Base-by-base conservation (phyloP, 1,140 invertebrate species). In the Drosophila carrolli region DNA sequence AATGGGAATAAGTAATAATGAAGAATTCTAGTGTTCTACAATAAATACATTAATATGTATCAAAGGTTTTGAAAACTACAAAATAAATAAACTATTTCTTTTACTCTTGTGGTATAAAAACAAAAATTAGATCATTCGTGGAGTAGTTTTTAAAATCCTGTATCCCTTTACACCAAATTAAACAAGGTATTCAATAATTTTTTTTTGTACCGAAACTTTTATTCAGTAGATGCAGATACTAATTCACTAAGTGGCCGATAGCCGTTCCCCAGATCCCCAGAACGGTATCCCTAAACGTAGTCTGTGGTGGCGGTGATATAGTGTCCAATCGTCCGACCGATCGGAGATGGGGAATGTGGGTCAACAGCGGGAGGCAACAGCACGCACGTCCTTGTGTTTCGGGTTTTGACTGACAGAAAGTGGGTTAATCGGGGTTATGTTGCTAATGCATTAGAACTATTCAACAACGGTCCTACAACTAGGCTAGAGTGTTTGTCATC, bases 131-230 rank as follows among this genome's bases (percentile, higher is more conserved):
- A 8, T 32, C 29, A 8, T 32, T 23, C 19, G 2, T 23, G 19
- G 19, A 23, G 2, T 23, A 0, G 19, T 23, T 23, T 23, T 23
- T 23, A 4, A 23, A 23, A 1, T 2, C 19, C 2, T 19, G 1
- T 19, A 19, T 2, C 1, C 23, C 23, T 29, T 13, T 1, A 48
- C 13, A 13, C 6, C 1, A 23, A 14, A 48, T n/a, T 2, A 27
- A 48, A 1, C 8, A n/a, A 1, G 29, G n/a, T 5, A 27, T n/a
- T 4, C 0, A 48, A 37, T 16, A 4, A 27, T 35, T 80, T 78
- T 77, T 77, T 91, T 89, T 91, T 90, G 88, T 91, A 92, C 91
- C 90, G 91, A 92, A 91, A 78, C 81, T 81, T 92, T 92, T 92
- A 92, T 92, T 92, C 91, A 91, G 91, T 91, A 91, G 78, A 91